Evolutionary conservation across 2,888 invertebrate species (phyloP), one percentile per base, ranked within the genome.

Genomic region (Byasa hedistus): DNA sequence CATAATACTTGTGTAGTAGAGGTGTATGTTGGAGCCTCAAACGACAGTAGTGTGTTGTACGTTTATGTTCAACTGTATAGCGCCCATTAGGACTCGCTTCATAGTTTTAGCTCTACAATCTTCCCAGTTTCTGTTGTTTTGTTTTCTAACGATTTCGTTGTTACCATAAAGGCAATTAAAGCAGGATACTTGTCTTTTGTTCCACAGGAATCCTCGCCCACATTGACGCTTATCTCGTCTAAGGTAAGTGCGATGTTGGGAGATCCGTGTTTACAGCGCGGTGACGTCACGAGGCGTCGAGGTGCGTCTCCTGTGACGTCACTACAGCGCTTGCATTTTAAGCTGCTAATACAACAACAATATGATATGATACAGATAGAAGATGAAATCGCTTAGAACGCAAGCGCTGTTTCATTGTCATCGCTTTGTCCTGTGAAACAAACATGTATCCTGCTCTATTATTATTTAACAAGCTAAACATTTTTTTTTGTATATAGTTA

Each of bases 201-300:
- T 92, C 94, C 94, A 79, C 95, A 95, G 95, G 95, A 94, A 91
- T 95, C 94, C 82, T 95, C 95, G 86, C 95, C 95, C 83, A 95
- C 95, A 90, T 93, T 95, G 93, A 95, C 95, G 90, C 93, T 95
- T 85, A 93, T 95, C 89, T 95, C 95, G 92, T 95, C 95, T 87
- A 95, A 95, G 94, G 95, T 95, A 94, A 95, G 95, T 87, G 24
- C 74, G 70, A 66, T 70, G 69, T 65, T 67, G 69, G 70, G 69
- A 72, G 66, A 39, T 55, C 48, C 24, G 52, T 52, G 22, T 17
- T 65, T n/a, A 54, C 23, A 56, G 24, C 36, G 58, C 7, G 21
- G 22, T 66, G 66, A 58, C 62, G 66, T 58, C 65, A 66, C 61
- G 12, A 21, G 54, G 23, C 12, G 36, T 15, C 19, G 22, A 17